A percentile compares a stretch with the other conserved stretches of the same genome.
Evolutionary conservation across 2,797 vertebrate genomes (phyloP).

Genomic region (Rhincodon typus): DNA sequence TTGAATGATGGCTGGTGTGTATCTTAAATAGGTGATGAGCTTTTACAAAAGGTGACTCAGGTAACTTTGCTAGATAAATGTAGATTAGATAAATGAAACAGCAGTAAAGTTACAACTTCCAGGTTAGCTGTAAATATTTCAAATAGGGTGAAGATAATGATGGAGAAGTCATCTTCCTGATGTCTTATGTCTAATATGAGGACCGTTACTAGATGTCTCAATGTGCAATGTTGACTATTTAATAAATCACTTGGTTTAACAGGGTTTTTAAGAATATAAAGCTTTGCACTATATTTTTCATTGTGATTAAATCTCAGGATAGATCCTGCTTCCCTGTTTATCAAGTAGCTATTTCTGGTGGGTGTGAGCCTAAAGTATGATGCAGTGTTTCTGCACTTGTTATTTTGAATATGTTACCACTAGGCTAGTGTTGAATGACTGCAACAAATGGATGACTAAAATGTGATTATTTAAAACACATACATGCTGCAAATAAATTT

Average conservation of each 20-base stretch:
- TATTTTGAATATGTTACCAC: slow-evolving; percentile 21
- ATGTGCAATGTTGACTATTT: slow-evolving; percentile 30
- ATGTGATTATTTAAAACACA: slow-evolving; percentile 34
- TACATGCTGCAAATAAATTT: slow-evolving; percentile 33
- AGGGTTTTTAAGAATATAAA: slow-evolving; percentile 33
- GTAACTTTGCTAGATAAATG: slow-evolving; percentile 27
- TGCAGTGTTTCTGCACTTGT: slow-evolving; percentile 22
- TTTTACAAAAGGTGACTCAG: neutral
- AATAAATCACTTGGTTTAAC: slow-evolving; percentile 24
- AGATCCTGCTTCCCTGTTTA: slow-evolving; percentile 27
- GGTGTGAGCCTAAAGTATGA: slow-evolving; percentile 1
- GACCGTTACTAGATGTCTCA: slow-evolving; percentile 16
- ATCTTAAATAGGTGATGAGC: neutral
- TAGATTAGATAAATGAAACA: neutral
- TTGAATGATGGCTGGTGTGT: slow-evolving; percentile 7
- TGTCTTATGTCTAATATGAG: slow-evolving; percentile 25
- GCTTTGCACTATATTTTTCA: slow-evolving; percentile 34
- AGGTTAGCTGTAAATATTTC: slow-evolving; percentile 18
- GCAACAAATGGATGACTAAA: slow-evolving; percentile 34
- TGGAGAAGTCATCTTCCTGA: slow-evolving; percentile 19
- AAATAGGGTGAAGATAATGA: slow-evolving; percentile 9
- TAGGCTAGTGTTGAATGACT: slow-evolving; percentile 19
- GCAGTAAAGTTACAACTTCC: slow-evolving; percentile 2
- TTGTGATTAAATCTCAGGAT: slow-evolving; percentile 30
- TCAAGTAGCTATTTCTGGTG: slow-evolving; percentile 1